A percentile compares a stretch with the other conserved stretches of the same genome.
phyloP scores from a whole-genome alignment of 1,140 invertebrate species.

The Harpegnathos saltator region DNA sequence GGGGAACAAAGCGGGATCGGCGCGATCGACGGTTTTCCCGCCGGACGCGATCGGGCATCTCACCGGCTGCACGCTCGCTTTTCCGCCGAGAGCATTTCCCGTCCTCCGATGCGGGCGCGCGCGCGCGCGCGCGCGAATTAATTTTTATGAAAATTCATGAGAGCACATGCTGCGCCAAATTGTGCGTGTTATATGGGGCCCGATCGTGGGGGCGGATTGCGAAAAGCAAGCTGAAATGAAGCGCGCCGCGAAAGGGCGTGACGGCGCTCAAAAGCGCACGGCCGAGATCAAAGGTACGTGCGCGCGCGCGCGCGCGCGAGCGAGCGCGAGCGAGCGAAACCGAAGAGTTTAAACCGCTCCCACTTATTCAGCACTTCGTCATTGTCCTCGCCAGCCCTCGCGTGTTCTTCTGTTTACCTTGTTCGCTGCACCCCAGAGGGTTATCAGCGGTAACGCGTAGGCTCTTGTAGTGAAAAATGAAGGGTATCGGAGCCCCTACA shows the following conservation, averaged over 20 bases:
- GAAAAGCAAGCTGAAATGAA: constrained; percentile 39
- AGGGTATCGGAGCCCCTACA: constrained; percentile 59
- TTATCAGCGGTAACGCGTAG: constrained; percentile 74
- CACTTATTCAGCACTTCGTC: constrained; percentile 61
- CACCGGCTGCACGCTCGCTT: too few relatives aligned
- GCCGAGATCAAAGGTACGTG: constrained; percentile 57
- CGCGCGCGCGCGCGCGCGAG: too few relatives aligned
- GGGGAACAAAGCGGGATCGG: too few relatives aligned
- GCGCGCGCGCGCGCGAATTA: too few relatives aligned
- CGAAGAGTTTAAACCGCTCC: constrained; percentile 56
- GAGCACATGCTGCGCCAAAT: constrained; percentile 6
- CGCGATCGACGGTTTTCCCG: background rate
- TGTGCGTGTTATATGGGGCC: constrained; percentile 3
- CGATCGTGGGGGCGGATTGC: constrained; percentile 10
- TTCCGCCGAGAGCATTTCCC: background rate
- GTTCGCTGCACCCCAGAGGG: constrained; percentile 67
- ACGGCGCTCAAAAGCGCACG: constrained; percentile 48
- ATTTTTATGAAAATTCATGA: constrained; percentile 45
- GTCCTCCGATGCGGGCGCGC: background rate
- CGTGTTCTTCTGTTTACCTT: constrained; percentile 67
- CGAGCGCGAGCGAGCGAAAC: constrained; percentile 56
- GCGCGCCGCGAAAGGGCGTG: constrained; percentile 40
- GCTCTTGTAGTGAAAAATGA: constrained; percentile 68
- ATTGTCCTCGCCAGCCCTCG: constrained; percentile 58
- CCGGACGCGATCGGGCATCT: too few relatives aligned